Evolutionary conservation across 2,113 vertebrate genomes (phyloP).

Genomic region (Etheostoma spectabile): DNA sequence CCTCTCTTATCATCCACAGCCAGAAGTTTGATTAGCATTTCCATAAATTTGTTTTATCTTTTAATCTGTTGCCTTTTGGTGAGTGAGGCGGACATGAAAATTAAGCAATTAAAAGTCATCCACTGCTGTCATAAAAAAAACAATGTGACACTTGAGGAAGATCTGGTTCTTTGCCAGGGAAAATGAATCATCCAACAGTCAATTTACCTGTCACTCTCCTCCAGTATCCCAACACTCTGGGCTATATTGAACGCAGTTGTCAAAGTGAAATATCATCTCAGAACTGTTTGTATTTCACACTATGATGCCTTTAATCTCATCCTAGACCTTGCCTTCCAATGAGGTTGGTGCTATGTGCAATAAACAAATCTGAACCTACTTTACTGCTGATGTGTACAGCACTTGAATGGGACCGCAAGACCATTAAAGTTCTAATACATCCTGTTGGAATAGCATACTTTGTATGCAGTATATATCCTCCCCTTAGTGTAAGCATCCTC

Average conservation of each 20-base stretch:
- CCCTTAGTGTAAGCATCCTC: background rate
- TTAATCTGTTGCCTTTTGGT: slow-evolving; percentile 49
- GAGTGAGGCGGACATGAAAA: slow-evolving; percentile 43
- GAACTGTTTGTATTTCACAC: slow-evolving; percentile 52
- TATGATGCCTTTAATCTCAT: slow-evolving; percentile 51
- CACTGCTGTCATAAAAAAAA: slow-evolving; percentile 49
- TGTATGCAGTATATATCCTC: background rate
- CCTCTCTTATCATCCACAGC: slow-evolving; percentile 19
- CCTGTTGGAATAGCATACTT: background rate
- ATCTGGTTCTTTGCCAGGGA: slow-evolving; percentile 49
- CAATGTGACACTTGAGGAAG: slow-evolving; percentile 53
- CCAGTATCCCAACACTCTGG: slow-evolving; percentile 18
- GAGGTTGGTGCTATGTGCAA: background rate
- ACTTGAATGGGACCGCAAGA: too few species aligned
- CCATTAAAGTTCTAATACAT: slow-evolving; percentile 4
- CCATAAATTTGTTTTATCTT: slow-evolving; percentile 52
- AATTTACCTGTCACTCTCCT: slow-evolving; percentile 65
- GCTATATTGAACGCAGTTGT: slow-evolving; percentile 50
- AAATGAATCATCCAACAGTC: slow-evolving; percentile 61
- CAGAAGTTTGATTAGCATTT: slow-evolving; percentile 45
- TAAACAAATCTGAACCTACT: slow-evolving; percentile 26
- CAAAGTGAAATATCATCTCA: slow-evolving; percentile 54
- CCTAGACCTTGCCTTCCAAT: slow-evolving; percentile 38
- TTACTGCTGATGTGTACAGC: slow-evolving; percentile 22
- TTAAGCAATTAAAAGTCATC: slow-evolving; percentile 65